A percentile compares a stretch with the other conserved stretches of the same genome.
Conservation (phyloP, 2,888 invertebrate genomes). For the Itoplectis maculator region DNA sequence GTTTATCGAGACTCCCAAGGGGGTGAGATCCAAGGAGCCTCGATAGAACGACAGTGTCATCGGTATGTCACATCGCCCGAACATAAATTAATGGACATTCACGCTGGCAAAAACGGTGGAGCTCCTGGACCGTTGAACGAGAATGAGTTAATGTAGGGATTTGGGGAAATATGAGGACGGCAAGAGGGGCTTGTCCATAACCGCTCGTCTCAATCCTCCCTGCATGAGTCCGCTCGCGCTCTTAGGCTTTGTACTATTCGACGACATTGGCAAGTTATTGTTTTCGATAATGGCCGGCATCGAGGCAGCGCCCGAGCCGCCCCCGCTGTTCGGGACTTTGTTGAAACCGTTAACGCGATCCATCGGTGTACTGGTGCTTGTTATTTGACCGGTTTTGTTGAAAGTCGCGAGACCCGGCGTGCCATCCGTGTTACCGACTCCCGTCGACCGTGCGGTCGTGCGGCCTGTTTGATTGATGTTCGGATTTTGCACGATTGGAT, state of each 20-base stretch:
- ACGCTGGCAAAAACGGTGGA: constrained; percentile 6
- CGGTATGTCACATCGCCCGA: too few relatives aligned
- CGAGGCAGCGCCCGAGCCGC: constrained; percentile 71
- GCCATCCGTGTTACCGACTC: constrained; percentile 77
- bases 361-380: constrained; percentile 83
- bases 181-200: constrained; percentile 80
- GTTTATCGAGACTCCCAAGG: too few relatives aligned
- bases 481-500: constrained; percentile 80
- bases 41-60: too few relatives aligned
- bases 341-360: constrained; percentile 79
- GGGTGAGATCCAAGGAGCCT: too few relatives aligned
- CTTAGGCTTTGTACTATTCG: constrained; percentile 79
- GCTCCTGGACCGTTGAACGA: not conserved
- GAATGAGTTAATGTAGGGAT: constrained; percentile 76
- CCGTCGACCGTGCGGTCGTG: constrained; percentile 76
- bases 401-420: constrained; percentile 77
- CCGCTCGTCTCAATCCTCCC: constrained; percentile 80
- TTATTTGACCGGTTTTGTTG: constrained; percentile 80
- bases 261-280: constrained; percentile 77
- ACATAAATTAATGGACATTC: constrained; percentile 17
- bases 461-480: constrained; percentile 81
- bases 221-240: constrained; percentile 76
- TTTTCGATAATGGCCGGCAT: constrained; percentile 79
- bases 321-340: constrained; percentile 73
- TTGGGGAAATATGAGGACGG: constrained; percentile 83